A percentile compares a stretch with the other conserved stretches of the same genome.
Evolutionary conservation across 2,888 invertebrate genomes (phyloP).

Genomic region (Drosophila trichaetosa): DNA sequence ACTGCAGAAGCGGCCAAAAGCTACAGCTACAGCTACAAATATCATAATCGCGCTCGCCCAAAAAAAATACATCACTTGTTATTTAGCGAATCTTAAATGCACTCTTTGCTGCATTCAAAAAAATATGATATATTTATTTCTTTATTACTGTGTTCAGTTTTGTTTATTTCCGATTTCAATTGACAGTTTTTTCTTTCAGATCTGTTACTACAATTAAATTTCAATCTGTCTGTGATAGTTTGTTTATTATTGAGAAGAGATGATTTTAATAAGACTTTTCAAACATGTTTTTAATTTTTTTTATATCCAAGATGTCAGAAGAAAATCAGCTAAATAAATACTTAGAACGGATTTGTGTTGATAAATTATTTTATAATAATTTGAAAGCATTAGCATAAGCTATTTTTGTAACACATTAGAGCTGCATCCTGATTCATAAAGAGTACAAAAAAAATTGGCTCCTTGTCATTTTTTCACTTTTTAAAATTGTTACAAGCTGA

Average conservation of each 20-base stretch:
- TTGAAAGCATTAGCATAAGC: neutral
- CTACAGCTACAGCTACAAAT: constrained; percentile 47
- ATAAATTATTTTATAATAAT: neutral
- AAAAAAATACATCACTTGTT: constrained; percentile 17
- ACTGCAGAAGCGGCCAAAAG: constrained; percentile 49
- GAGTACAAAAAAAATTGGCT: neutral
- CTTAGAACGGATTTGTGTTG: neutral
- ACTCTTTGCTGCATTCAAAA: constrained; percentile 1
- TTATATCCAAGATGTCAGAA: neutral
- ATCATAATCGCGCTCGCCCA: constrained; percentile 58
- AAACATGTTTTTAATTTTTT: neutral
- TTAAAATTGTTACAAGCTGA: neutral
- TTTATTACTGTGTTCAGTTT: neutral
- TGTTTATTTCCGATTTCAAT: neutral
- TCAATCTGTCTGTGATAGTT: neutral
- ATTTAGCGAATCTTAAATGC: constrained; percentile 33
- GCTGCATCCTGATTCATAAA: neutral
- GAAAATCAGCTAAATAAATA: neutral
- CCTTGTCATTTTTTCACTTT: neutral
- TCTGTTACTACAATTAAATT: neutral
- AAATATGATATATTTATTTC: neutral
- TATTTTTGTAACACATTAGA: neutral
- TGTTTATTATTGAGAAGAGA: neutral
- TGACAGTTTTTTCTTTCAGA: neutral
- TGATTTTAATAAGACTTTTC: neutral